Evolutionary conservation across 2,113 vertebrate genomes (phyloP), one percentile per base, ranked within the genome.

Genomic region (Scomber colias): DNA sequence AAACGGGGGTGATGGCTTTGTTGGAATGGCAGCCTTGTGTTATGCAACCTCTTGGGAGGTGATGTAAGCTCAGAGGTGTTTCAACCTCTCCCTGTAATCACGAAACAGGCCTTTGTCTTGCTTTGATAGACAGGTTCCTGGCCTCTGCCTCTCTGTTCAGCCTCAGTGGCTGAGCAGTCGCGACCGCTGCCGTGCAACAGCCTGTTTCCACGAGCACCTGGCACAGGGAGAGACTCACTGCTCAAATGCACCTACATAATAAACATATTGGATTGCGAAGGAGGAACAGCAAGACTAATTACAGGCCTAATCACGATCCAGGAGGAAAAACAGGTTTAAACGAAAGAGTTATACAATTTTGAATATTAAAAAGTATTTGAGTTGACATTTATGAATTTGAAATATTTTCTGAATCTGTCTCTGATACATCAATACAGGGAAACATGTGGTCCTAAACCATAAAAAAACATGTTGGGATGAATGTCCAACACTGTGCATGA

Each of bases 21-120:
- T 82, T 75, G 77, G 74, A 88, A 80, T 73, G 85, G 80, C 80
- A 86, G 84, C 51, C 69, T 77, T 48, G 75, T 78, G 80, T 92
- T 93, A 85, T 7, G 81, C 61, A 93, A 93, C 88, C 83, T 86
- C 85, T 68, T 21, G 84, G 84, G 91, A 89, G 90, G 89, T 90
- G 92, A 90, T 90, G 84, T 84, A 89, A 92, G 83, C 85, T 89
- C 81, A 0, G 74, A 89, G 77, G 88, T 91, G 89, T 93, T 92
- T 92, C 90, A 91, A 57, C 90, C 91, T 88, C 90, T 92, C 92
- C 89, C 80, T 87, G 71, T 87, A 85, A 92, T 92, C 87, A 89
- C 79, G 73, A 91, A 92, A 85, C 85, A 50, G 71, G 72, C 75
- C 83, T 91, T 92, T 93, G 89, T 92, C 86, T 92, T 8, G 45